Evolutionary conservation across 2,113 vertebrate genomes (phyloP), one percentile per base, ranked within the genome.

Genomic region (Nerophis lumbriciformis): DNA sequence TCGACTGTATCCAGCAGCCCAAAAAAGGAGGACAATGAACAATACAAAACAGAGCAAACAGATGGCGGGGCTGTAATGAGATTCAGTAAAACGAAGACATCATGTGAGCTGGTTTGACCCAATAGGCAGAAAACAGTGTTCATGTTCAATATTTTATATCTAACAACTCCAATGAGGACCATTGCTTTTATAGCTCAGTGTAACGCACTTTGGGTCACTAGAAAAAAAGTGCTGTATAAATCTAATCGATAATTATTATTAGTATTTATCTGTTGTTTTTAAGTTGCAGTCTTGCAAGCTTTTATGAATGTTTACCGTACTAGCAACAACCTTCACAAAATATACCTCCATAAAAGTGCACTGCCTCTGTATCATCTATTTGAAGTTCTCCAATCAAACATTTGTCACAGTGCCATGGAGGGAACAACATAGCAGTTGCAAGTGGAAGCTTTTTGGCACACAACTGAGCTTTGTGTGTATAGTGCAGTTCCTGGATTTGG

Each of bases 1-100:
- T 52, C 66, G 60, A 67, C 64, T 74, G 66, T 66, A 66, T 72
- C 59, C 60, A 62, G 65, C 64, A 67, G 64, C 51, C 68, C 67
- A 73, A 77, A 76, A 59, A 79, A 78, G 65, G 59, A 10, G 63
- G 65, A 80, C 74, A 77, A 85, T 81, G 75, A 76, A 54, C 71
- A 83, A 80, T 80, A 82, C 47, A 86, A 72, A 72, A 59, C 47
- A 59, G 72, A 12, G 16, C 19, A 39, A 14, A 83, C 64, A 68
- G 70, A 82, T 77, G 61, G 69, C 79, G 65, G 71, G 48, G 8
- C 48, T 75, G 75, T 69, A 71, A 74, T 61, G 71, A 70, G 65
- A 70, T 55, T 59, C 68, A 71, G 60, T 45, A 63, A 50, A 60
- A 63, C 45, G 68, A 63, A 68, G 57, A 51, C 1, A 56, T 21